These are phyloP conservation scores for Pyrocephalus nanus DNA, from an alignment of 2,797 vertebrate genomes.

Conservation along the genomic window DNA sequence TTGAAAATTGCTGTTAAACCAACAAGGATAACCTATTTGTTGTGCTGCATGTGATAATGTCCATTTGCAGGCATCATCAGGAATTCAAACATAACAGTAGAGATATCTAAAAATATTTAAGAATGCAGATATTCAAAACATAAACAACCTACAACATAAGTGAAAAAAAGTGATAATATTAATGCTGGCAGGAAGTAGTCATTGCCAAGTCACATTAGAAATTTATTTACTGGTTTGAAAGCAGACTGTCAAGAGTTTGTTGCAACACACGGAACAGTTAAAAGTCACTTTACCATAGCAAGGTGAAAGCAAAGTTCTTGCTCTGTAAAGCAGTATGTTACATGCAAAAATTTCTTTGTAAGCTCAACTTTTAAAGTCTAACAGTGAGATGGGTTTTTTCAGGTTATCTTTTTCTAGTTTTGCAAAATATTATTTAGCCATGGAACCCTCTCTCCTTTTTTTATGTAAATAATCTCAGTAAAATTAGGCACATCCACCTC, in stretches of 20 bases:
- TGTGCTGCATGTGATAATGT: accelerated
- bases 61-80: background rate
- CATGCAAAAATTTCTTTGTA: background rate
- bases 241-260: background rate
- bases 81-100: background rate
- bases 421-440: background rate
- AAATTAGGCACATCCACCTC: background rate
- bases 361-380: background rate
- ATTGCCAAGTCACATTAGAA: background rate
- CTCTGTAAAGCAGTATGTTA: background rate
- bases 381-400: background rate
- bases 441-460: background rate
- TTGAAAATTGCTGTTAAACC: background rate
- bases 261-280: background rate
- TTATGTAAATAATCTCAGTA: background rate
- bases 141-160: background rate
- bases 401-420: background rate
- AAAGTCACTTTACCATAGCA: background rate
- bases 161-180: background rate
- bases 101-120: background rate
- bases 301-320: background rate
- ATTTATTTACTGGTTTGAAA: background rate
- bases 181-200: background rate
- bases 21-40: background rate
- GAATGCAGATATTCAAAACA: background rate